A percentile compares a stretch with the other conserved stretches of the same genome.
These are phyloP conservation scores for Muscidifurax raptorellus DNA, from an alignment of 1,140 invertebrate species.

Conservation along the genomic window DNA sequence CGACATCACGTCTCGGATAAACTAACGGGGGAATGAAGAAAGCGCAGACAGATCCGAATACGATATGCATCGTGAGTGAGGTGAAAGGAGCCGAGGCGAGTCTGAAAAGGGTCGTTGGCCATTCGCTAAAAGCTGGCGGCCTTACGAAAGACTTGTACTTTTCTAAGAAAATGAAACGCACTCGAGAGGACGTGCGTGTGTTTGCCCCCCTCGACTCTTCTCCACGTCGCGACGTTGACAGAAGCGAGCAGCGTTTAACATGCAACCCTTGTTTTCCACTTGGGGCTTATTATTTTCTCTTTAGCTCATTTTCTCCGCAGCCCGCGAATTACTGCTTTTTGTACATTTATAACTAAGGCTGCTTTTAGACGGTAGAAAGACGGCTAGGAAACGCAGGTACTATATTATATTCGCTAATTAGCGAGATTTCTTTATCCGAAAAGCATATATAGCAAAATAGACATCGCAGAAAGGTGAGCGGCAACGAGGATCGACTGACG, in stretches of 20 bases:
- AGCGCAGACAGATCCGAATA: constrained; percentile 61
- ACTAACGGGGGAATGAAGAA: not conserved
- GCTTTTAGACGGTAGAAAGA: not conserved
- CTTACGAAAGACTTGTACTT: not conserved
- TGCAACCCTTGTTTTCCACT: not conserved
- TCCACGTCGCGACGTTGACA: not conserved
- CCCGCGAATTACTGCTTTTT: not conserved
- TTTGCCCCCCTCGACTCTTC: not conserved
- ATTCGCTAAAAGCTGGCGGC: not conserved
- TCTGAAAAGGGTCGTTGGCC: constrained; percentile 42
- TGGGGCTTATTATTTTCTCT: no score
- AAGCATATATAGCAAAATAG: not conserved
- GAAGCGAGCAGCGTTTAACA: no score
- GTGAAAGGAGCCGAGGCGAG: constrained; percentile 7
- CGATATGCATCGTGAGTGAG: constrained; percentile 59
- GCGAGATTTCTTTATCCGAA: not conserved
- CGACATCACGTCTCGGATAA: not conserved
- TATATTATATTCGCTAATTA: not conserved
- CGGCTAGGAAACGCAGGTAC: not conserved
- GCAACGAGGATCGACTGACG: not conserved
- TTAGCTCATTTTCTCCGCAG: not conserved
- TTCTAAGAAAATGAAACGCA: constrained; percentile 22
- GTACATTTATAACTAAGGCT: no score
- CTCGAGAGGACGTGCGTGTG: not conserved
- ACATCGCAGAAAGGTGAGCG: not conserved